Evolutionary conservation across 2,113 vertebrate genomes (phyloP).

Genomic region (Vombatus ursinus): DNA sequence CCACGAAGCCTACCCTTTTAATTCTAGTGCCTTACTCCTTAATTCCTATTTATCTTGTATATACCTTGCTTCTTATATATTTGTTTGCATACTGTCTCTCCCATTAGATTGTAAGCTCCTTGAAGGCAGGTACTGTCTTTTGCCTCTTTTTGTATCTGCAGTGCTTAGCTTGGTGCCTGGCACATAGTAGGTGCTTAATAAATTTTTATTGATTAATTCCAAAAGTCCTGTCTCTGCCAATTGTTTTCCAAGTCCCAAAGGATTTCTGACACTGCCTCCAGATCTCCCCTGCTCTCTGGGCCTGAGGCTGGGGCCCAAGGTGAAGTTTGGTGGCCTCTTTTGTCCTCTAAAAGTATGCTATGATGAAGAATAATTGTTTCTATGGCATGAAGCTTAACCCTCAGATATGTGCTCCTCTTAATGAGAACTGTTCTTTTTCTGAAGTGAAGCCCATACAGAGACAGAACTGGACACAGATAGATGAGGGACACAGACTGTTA

Average conservation of each 20-base stretch:
- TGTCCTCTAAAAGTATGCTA: neutral
- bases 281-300: neutral
- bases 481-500: neutral
- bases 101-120: neutral
- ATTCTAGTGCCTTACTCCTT: neutral
- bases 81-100: neutral
- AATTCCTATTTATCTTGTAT: neutral
- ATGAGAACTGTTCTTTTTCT: neutral
- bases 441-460: neutral
- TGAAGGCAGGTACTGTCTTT: neutral
- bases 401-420: neutral
- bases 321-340: neutral
- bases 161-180: neutral
- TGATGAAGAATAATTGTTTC: neutral
- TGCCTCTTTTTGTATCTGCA: neutral
- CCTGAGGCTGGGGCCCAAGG: neutral
- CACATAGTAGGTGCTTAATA: neutral
- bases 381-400: neutral
- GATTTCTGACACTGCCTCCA: neutral
- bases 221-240: neutral
- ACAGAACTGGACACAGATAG: neutral
- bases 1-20: neutral
- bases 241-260: neutral
- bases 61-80: neutral
- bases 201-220: neutral